Percentiles rank a stretch among this genome's conserved stretches.
Conservation (phyloP, 1,140 invertebrate genomes). For the Caenorhabditis latens region DNA sequence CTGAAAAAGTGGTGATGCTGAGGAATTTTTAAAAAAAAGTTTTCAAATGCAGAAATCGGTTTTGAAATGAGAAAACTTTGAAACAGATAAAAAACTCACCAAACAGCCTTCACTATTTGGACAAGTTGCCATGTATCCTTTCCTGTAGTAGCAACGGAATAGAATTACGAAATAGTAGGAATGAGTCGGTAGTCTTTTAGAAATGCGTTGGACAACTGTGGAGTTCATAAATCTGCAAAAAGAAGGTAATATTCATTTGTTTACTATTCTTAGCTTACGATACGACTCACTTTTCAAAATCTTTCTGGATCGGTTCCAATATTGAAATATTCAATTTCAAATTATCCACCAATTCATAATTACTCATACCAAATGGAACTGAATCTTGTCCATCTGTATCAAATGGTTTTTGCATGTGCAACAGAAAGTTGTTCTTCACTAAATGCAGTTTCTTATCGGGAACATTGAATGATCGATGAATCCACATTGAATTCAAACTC, state of each 20-base stretch:
- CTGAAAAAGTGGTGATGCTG: not conserved
- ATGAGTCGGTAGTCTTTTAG: not conserved
- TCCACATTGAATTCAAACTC: constrained; percentile 20
- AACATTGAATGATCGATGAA: constrained; percentile 27
- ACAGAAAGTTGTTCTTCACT: not conserved
- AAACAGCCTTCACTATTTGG: constrained; percentile 15
- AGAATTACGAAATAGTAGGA: constrained; percentile 5
- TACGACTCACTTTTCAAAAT: not conserved
- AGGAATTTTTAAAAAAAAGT: not conserved
- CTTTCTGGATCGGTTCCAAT: not conserved
- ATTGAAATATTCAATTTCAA: constrained; percentile 4
- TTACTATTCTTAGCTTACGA: too few relatives aligned
- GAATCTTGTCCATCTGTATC: constrained; percentile 24
- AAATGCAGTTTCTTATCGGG: not conserved
- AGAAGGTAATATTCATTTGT: not conserved
- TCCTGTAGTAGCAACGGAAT: not conserved
- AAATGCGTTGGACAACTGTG: not conserved
- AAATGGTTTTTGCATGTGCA: constrained; percentile 5
- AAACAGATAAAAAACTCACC: not conserved
- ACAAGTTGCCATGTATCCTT: not conserved
- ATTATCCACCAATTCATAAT: not conserved
- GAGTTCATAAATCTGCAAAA: constrained; percentile 17
- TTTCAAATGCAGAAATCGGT: too few relatives aligned
- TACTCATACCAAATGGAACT: not conserved
- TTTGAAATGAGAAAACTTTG: not conserved